Base-by-base conservation (phyloP, 1,140 invertebrate genomes). In the Copidosoma floridanum region DNA sequence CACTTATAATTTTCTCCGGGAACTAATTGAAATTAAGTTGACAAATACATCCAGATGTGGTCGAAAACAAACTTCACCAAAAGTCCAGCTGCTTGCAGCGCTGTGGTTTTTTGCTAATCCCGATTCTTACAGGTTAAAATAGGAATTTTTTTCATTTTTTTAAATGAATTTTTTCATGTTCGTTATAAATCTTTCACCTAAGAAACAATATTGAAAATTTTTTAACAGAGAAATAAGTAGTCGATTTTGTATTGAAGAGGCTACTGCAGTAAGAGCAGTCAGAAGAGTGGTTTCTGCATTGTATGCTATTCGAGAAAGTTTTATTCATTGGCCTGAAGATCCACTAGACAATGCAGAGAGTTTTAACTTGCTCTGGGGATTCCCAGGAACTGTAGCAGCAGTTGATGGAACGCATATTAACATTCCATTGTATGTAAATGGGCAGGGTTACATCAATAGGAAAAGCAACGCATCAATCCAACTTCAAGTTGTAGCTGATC, bases 401-500 rank as follows among this genome's bases (percentile, higher is more conserved):
- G n/a, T n/a, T n/a, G n/a, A n/a, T n/a, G n/a, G n/a, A n/a, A n/a
- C n/a, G n/a, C n/a, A n/a, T n/a, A n/a, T n/a, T n/a, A n/a, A n/a
- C n/a, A n/a, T n/a, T n/a, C n/a, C n/a, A n/a, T n/a, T n/a, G n/a
- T n/a, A n/a, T n/a, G n/a, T n/a, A n/a, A n/a, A n/a, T n/a, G n/a
- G n/a, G n/a, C n/a, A n/a, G n/a, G n/a, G n/a, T n/a, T n/a, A n/a
- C n/a, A n/a, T n/a, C n/a, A n/a, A n/a, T n/a, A n/a, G n/a, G n/a
- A n/a, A n/a, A 64, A 14, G 37, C 21, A 63, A 52, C 57, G 62
- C 62, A 57, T 68, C 71, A n/a, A 68, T 74, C 40, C 65, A 69
- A 43, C 61, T 73, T 61, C 68, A 70, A 61, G 63, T 55, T 40
- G 59, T 70, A 65, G 54, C n/a, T n/a, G n/a, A n/a, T n/a, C n/a